Evolutionary conservation across 2,888 invertebrate genomes (phyloP), one percentile per base, ranked within the genome.

Genomic region (Gymnoscelis rufifasciata): DNA sequence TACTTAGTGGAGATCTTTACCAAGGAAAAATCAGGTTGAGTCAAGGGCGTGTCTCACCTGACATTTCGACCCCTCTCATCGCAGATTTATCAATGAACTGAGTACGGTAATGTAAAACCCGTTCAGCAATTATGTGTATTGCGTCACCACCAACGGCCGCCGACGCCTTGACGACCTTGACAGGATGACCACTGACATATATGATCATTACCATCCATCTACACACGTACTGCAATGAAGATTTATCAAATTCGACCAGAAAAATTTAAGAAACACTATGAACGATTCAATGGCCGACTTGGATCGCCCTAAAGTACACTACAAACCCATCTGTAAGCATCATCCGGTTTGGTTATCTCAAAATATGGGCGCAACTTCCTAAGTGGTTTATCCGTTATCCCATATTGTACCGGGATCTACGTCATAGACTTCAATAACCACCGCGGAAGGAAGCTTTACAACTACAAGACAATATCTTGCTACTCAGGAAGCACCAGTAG

Each of bases 401-500:
- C 65, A 64, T 59, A 50, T 37, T 60, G 60, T 54, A 56, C 56
- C 30, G 23, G 43, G 38, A 26, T 23, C 42, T 48, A 12, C 30
- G 38, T 38, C 39, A 24, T 27, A 64, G 62, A 59, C 59, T 64
- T 66, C 59, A 66, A 66, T 64, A 65, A 64, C 54, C 54, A 65
- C 68, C 65, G 59, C 74, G 83, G 80, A 84, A 83, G 86, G 84
- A 86, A 86, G 83, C 82, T 74, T 74, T 80, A 82, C 71, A 78
- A 72, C 74, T 80, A 81, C 71, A 78, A 72, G 61, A 59, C 59
- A 65, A 69, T 68, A 71, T 72, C 73, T 68, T 68, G 62, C 66
- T 81, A 80, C 66, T 57, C 77, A 78, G 86, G 82, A 86, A 83
- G 74, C 73, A 68, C 62, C 64, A 59, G 77, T 72, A 69, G 68